phyloP scores from a whole-genome alignment of 2,113 vertebrate species.

The Thalassoma bifasciatum region DNA sequence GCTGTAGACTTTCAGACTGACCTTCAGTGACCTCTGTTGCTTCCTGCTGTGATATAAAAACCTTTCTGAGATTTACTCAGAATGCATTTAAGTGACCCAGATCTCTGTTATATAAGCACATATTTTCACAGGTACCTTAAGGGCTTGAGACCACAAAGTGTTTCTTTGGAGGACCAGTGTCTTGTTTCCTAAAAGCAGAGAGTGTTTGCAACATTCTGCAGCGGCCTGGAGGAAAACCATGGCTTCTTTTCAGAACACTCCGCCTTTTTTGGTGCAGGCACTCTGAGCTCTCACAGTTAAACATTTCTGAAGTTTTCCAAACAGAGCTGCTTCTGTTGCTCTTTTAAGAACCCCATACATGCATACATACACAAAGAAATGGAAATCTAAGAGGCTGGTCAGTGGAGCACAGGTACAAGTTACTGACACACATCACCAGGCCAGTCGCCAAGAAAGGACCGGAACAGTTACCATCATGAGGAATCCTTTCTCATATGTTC shows the following conservation, averaged over 20 bases:
- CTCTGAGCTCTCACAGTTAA: neutral
- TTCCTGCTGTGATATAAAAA: neutral
- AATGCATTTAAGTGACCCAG: neutral
- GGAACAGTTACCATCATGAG: no score
- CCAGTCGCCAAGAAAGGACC: no score
- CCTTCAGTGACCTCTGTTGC: neutral
- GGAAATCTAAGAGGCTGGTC: no score
- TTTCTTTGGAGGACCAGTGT: neutral
- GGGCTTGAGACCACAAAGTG: neutral
- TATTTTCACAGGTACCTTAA: neutral
- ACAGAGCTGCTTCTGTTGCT: no score
- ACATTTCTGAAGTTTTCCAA: no score
- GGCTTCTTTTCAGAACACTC: neutral
- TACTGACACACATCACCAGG: no score
- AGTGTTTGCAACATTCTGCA: neutral
- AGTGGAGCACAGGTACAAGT: no score
- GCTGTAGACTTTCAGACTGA: no score
- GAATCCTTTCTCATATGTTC: no score
- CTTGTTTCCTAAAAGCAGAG: neutral
- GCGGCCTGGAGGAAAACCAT: neutral
- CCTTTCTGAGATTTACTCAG: neutral
- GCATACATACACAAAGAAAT: no score
- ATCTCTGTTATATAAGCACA: neutral
- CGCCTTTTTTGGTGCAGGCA: neutral
- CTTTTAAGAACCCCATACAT: no score